Evolutionary conservation across 1,140 invertebrate species (phyloP).

Genomic region (Glossosoma conforme): DNA sequence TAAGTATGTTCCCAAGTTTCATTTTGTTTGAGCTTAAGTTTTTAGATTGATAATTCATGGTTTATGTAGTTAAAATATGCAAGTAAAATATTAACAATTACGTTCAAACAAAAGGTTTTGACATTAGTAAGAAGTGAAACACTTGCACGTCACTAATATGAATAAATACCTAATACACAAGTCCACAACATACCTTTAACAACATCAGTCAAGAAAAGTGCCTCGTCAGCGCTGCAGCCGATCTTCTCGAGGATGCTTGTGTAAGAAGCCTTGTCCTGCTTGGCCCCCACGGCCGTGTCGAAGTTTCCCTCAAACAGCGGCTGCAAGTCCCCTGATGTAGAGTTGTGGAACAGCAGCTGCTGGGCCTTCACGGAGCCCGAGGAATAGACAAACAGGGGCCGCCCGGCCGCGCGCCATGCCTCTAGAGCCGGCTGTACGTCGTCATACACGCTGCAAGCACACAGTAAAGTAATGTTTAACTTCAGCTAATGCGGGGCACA

Average conservation of each 20-base stretch:
- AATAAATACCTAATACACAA: too few relatives aligned
- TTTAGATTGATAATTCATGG: too few relatives aligned
- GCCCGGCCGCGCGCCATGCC: conserved; percentile 59
- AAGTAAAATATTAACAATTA: too few relatives aligned
- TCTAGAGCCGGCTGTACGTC: conserved; percentile 75
- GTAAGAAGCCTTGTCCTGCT: conserved; percentile 70
- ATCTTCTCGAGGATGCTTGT: conserved; percentile 69
- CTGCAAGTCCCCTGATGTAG: conserved; percentile 70
- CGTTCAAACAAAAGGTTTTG: too few relatives aligned
- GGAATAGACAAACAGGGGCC: conserved; percentile 82
- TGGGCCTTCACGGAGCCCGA: conserved; percentile 90
- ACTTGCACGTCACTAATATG: too few relatives aligned
- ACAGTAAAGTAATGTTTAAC: not conserved
- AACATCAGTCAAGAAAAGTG: conserved; percentile 83
- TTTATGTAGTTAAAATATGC: too few relatives aligned
- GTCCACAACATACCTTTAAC: conserved; percentile 65
- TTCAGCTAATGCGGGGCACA: not conserved
- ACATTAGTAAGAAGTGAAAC: too few relatives aligned
- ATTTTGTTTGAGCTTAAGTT: too few relatives aligned
- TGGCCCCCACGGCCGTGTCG: conserved; percentile 79
- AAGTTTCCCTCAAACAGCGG: conserved; percentile 75
- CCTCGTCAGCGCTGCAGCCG: conserved; percentile 54
- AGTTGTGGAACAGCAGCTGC: conserved; percentile 78
- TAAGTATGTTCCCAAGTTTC: too few relatives aligned
- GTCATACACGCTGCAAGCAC: conserved; percentile 67